These are phyloP conservation scores for Cydia splendana DNA, from an alignment of 1,140 invertebrate species.

Conservation along the genomic window DNA sequence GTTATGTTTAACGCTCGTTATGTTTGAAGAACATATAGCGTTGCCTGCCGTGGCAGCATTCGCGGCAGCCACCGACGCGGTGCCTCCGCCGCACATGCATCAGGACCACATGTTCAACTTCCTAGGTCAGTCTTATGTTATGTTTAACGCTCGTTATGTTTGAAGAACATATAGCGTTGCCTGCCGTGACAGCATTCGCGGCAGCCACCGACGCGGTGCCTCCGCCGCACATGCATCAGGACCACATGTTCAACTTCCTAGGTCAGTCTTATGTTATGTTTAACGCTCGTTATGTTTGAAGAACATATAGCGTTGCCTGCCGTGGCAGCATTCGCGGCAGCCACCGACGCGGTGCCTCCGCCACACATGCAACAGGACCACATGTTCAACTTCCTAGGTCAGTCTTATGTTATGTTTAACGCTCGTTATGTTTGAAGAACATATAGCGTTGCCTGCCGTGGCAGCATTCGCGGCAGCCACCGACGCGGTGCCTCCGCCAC, in stretches of 20 bases:
- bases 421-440: no score
- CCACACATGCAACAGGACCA: slow-evolving; percentile 35
- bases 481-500: slow-evolving; percentile 34
- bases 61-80: slow-evolving; percentile 48
- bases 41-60: slow-evolving; percentile 62
- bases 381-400: slow-evolving; percentile 49
- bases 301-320: slow-evolving; percentile 54
- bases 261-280: slow-evolving; percentile 48
- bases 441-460: slow-evolving; percentile 53
- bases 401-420: no score
- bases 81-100: slow-evolving; percentile 34
- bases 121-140: slow-evolving; percentile 48
- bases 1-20: no score
- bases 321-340: slow-evolving; percentile 60
- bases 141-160: no score
- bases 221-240: slow-evolving; percentile 34
- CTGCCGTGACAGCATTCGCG: slow-evolving; percentile 59
- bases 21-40: slow-evolving; percentile 52
- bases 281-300: no score
- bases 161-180: slow-evolving; percentile 54
- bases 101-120: slow-evolving; percentile 39
- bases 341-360: slow-evolving; percentile 40
- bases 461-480: slow-evolving; percentile 62
- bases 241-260: slow-evolving; percentile 42
- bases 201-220: slow-evolving; percentile 47